Evolutionary conservation across 2,888 invertebrate species (phyloP), one percentile per base, ranked within the genome.

Genomic region (Pheosia tremula): DNA sequence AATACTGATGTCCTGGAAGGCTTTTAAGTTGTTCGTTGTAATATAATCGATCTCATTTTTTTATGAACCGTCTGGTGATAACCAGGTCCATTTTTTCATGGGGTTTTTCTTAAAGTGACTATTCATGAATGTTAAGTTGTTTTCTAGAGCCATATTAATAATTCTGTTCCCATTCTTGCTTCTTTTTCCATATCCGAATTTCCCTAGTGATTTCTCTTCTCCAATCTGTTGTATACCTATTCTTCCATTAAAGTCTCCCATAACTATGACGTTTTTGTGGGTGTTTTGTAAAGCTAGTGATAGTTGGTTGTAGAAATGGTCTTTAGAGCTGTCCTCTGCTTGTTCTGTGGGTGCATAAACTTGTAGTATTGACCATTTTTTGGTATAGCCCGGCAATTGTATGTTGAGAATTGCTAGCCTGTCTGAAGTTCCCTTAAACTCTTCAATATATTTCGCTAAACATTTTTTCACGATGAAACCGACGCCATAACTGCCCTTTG

Each of bases 391-490:
- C 36, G 64, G 62, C 38, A 68, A 11, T 37, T 10, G 43, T 8
- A 61, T 63, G 49, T 61, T 55, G 10, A 61, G 37, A 11, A 64
- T 13, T 38, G 60, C 63, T 2, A 66, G 63, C 54, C 69, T 63
- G 39, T 65, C 62, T 49, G 69, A 65, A 4, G 65, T 45, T 5
- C 45, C 45, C 4, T 47, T 4, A 47, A 47, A 47, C 1, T 5
- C 5, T 3, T 5, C n/a, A 11, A 47, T 47, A 1, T 47, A 5
- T 3, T 47, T 4, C 11, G 10, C 11, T 11, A 47, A 5, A 11
- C 11, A 11, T n/a, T 47, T 47, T 47, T 47, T 47, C 3, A 47
- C 5, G 10, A 47, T 11, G 11, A 47, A 47, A 8, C 45, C 45
- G 10, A 47, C 11, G 10, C 45, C 45, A 5, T 47, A 47, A 3